Evolutionary conservation across 2,113 vertebrate genomes (phyloP).

Genomic region (Anser cygnoides): DNA sequence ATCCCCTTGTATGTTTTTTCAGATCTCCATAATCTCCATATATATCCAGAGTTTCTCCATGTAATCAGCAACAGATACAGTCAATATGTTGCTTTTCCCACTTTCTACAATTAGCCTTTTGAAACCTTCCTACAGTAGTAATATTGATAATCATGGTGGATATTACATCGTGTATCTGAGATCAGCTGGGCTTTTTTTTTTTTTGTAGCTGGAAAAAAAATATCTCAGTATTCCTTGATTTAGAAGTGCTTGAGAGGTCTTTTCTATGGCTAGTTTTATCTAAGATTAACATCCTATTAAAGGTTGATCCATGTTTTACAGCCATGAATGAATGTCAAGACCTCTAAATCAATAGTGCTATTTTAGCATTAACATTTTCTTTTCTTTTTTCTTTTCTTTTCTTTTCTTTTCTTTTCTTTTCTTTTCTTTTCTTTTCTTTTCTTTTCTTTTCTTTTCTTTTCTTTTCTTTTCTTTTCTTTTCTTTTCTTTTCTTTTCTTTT

Average conservation of each 20-base stretch:
- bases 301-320: background rate
- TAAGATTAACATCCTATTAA: background rate
- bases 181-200: background rate
- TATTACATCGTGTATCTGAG: background rate
- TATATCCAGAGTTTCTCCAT: background rate
- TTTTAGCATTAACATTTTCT: background rate
- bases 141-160: background rate
- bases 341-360: background rate
- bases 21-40: background rate
- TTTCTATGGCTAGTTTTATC: background rate
- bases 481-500: too few species aligned
- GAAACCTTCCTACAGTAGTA: rapidly evolving
- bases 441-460: background rate
- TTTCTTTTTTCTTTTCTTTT: background rate
- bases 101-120: background rate
- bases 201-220: background rate
- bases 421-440: background rate
- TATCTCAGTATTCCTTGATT: background rate
- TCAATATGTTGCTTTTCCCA: background rate
- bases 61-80: background rate
- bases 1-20: background rate
- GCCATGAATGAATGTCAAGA: rapidly evolving
- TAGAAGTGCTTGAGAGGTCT: background rate
- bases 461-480: background rate
- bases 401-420: background rate